Conservation (phyloP, 2,888 invertebrate genomes). For the Penaeus monodon region DNA sequence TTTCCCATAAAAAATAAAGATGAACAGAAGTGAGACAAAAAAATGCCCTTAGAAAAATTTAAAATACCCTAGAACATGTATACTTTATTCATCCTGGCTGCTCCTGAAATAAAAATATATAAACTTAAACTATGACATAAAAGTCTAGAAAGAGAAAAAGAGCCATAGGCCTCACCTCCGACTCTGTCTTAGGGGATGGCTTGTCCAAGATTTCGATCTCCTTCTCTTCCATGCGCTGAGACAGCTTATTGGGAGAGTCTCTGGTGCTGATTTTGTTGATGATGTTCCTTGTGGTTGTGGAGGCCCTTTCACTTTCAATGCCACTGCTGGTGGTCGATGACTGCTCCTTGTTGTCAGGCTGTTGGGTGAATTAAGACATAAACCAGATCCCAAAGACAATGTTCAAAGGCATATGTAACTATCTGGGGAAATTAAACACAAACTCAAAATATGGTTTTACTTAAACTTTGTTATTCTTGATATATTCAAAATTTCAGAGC, state of each 20-base stretch:
- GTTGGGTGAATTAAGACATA: not conserved
- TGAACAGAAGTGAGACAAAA: too few relatives aligned
- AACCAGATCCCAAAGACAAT: too few relatives aligned
- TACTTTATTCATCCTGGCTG: too few relatives aligned
- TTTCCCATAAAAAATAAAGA: too few relatives aligned
- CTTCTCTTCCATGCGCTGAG: constrained; percentile 43
- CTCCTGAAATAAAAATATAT: too few relatives aligned
- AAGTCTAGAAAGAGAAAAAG: not conserved
- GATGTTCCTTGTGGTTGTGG: constrained; percentile 41
- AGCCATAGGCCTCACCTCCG: constrained; percentile 43
- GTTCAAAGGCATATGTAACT: too few relatives aligned
- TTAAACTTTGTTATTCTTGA: too few relatives aligned
- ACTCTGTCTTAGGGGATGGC: constrained; percentile 62
- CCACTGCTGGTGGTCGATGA: constrained; percentile 51
- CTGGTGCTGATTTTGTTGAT: constrained; percentile 47
- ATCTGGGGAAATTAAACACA: too few relatives aligned
- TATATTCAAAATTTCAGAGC: too few relatives aligned
- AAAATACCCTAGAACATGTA: too few relatives aligned
- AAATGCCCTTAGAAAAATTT: too few relatives aligned
- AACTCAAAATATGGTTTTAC: too few relatives aligned
- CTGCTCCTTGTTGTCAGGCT: constrained; percentile 58
- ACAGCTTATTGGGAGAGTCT: constrained; percentile 45
- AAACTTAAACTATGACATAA: not conserved
- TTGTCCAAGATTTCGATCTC: constrained; percentile 59
- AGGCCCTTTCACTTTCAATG: constrained; percentile 36